Conservation (phyloP, 1,140 invertebrate species). For the Telenomus remus region DNA sequence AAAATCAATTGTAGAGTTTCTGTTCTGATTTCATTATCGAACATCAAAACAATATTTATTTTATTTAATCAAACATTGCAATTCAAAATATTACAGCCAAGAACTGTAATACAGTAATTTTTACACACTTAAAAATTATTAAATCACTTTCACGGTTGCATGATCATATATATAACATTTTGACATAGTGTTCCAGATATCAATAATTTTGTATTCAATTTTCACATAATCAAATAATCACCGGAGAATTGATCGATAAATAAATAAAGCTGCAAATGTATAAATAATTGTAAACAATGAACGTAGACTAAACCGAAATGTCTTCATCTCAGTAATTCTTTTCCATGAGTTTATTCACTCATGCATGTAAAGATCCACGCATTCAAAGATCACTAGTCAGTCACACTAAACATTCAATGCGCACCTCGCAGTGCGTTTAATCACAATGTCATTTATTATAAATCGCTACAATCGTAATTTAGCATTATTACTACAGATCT, state of each 20-base stretch:
- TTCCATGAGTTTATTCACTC: constrained; percentile 45
- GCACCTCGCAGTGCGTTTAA: constrained; percentile 63
- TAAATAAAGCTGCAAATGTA: constrained; percentile 10
- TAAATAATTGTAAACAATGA: constrained; percentile 42
- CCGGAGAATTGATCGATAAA: not conserved
- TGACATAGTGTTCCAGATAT: too few relatives aligned
- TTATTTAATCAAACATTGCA: too few relatives aligned
- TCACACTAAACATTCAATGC: constrained; percentile 54
- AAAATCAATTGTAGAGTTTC: too few relatives aligned
- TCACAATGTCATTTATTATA: constrained; percentile 71
- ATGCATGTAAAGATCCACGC: constrained; percentile 40
- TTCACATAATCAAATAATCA: too few relatives aligned
- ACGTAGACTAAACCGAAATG: constrained; percentile 18
- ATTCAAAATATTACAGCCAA: too few relatives aligned
- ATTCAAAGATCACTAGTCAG: constrained; percentile 51
- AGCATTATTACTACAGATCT: constrained; percentile 66
- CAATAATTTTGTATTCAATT: too few relatives aligned
- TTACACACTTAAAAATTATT: too few relatives aligned
- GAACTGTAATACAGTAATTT: too few relatives aligned
- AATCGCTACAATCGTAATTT: constrained; percentile 71
- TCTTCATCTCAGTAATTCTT: constrained; percentile 48
- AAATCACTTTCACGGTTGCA: too few relatives aligned
- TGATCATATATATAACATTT: too few relatives aligned
- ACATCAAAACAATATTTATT: too few relatives aligned
- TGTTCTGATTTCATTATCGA: too few relatives aligned